phyloP scores from a whole-genome alignment of 2,797 vertebrate species.

The Prunella strophiata region DNA sequence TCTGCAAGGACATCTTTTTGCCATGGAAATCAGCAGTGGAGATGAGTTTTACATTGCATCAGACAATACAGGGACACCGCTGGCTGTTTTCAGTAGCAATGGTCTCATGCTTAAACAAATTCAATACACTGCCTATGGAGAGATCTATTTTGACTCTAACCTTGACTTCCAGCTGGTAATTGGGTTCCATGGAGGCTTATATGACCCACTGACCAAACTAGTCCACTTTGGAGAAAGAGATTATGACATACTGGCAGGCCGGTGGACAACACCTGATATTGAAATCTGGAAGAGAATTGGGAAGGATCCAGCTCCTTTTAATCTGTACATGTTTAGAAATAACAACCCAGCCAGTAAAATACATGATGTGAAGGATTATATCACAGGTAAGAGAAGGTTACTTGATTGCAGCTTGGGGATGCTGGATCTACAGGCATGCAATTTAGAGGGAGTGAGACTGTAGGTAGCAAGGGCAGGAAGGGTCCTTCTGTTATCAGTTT shows the following conservation, averaged over 20 bases:
- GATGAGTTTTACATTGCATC: slow-evolving; percentile 98
- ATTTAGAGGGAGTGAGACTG: neutral
- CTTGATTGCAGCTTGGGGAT: neutral
- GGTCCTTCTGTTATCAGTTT: neutral
- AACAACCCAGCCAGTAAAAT: slow-evolving; percentile 99
- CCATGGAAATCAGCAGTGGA: slow-evolving; percentile 98
- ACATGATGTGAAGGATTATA: slow-evolving; percentile 93
- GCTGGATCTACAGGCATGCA: neutral
- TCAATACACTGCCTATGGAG: slow-evolving; percentile 97
- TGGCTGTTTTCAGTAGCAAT: slow-evolving; percentile 96
- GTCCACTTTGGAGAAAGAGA: slow-evolving; percentile 96
- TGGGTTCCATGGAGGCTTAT: slow-evolving; percentile 96
- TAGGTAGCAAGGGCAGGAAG: neutral
- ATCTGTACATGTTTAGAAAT: slow-evolving; percentile 97
- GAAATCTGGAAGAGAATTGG: slow-evolving; percentile 90
- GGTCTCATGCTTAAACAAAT: slow-evolving; percentile 96
- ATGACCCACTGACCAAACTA: slow-evolving; percentile 94
- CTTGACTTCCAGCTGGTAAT: slow-evolving; percentile 95
- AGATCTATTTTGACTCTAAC: slow-evolving; percentile 97
- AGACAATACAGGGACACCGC: slow-evolving; percentile 93
- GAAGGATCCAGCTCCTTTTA: slow-evolving; percentile 93
- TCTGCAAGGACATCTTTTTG: slow-evolving; percentile 96
- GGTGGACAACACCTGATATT: slow-evolving; percentile 95
- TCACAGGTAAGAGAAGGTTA: slow-evolving; percentile 85
- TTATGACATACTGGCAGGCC: slow-evolving; percentile 95